phyloP scores from a whole-genome alignment of 2,113 vertebrate species.

The Anguilla rostrata region DNA sequence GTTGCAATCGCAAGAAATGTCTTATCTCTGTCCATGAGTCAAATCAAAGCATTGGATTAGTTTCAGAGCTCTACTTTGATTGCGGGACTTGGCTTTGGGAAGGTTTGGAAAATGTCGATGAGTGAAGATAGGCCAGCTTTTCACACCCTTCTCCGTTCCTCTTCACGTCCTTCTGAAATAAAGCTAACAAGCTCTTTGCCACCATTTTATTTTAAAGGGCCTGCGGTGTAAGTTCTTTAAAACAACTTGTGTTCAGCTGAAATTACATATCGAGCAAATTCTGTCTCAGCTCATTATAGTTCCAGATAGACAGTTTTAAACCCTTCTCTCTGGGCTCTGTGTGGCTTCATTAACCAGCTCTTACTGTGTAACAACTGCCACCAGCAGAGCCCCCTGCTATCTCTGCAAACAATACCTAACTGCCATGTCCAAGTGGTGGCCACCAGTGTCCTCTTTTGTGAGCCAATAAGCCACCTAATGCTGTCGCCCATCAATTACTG shows the following conservation, averaged over 20 bases:
- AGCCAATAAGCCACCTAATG: not conserved
- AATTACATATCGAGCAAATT: slow-evolving; percentile 13
- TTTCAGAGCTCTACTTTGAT: not conserved
- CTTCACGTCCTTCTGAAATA: not conserved
- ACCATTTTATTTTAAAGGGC: not conserved
- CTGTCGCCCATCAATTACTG: not conserved
- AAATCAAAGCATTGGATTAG: not conserved
- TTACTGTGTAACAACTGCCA: not conserved
- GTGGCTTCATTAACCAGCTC: not conserved
- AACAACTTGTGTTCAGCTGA: not conserved
- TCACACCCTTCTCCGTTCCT: not conserved
- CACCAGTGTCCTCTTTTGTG: not conserved
- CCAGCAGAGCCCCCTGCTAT: not conserved
- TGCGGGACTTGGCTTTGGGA: not conserved
- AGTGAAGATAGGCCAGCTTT: not conserved
- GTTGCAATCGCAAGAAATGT: not conserved
- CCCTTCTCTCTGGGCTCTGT: not conserved
- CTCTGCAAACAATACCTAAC: slow-evolving; percentile 1
- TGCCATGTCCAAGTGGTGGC: not conserved
- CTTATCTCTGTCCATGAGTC: not conserved
- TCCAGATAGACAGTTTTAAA: not conserved
- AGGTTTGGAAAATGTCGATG: not conserved
- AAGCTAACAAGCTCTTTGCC: not conserved
- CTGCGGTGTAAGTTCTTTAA: slow-evolving; percentile 16
- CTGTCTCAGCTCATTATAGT: slow-evolving; percentile 4